A percentile compares a stretch with the other conserved stretches of the same genome.
Evolutionary conservation across 1,140 invertebrate genomes (phyloP).

Genomic region (Polypedilum pembai): DNA sequence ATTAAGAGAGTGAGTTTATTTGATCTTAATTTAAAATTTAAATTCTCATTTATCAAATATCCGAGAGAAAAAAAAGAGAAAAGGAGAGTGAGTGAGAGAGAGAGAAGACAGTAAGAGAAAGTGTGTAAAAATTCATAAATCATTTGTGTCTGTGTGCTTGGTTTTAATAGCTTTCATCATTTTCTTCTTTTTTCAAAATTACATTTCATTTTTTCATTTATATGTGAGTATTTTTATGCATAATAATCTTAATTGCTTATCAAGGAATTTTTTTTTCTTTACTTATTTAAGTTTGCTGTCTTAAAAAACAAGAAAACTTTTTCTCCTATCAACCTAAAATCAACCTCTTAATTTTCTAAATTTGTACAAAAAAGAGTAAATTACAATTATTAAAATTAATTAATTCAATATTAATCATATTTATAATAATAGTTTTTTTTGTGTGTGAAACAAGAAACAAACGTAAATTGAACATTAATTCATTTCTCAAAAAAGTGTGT

Average conservation of each 20-base stretch:
- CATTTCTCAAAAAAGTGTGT: neutral
- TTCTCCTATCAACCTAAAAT: neutral
- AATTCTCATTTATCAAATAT: slow-evolving; percentile 1
- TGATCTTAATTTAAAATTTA: neutral
- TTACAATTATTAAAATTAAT: neutral
- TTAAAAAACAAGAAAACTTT: neutral
- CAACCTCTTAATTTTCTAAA: neutral
- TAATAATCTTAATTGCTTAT: neutral
- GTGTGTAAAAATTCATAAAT: too few species aligned
- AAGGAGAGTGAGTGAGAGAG: too few species aligned
- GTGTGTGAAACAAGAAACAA: slow-evolving; percentile 22
- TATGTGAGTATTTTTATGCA: neutral
- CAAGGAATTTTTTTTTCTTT: neutral
- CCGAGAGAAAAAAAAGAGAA: neutral
- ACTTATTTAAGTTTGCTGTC: neutral
- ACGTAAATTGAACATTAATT: slow-evolving; percentile 15
- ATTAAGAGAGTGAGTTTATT: neutral
- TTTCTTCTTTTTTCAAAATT: too few species aligned
- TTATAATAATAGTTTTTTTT: neutral
- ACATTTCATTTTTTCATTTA: neutral
- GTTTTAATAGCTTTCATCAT: too few species aligned
- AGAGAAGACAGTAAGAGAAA: too few species aligned
- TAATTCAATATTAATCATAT: too few species aligned
- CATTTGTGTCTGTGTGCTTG: too few species aligned
- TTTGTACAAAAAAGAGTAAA: slow-evolving; percentile 19